phyloP scores from a whole-genome alignment of 1,140 invertebrate species.

The Ceratosolen fusciceps region DNA sequence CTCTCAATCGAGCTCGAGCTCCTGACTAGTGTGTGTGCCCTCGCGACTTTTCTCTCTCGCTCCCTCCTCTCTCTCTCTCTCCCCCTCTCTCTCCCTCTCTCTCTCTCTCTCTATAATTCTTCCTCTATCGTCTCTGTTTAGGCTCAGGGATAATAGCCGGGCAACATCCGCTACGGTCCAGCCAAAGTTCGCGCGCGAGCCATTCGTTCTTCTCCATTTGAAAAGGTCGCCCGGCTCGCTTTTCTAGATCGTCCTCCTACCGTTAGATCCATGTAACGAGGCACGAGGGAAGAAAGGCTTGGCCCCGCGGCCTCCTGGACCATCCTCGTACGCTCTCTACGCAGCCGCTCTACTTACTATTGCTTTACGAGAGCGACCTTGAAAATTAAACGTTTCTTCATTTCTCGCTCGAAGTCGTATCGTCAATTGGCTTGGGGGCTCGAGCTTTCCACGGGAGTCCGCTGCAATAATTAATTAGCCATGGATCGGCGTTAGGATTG shows the following conservation, averaged over 20 bases:
- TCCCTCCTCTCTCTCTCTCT: too few relatives aligned
- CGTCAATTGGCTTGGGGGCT: too few relatives aligned
- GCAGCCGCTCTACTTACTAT: background rate
- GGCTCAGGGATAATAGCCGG: background rate
- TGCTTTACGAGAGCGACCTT: background rate
- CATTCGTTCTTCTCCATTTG: background rate
- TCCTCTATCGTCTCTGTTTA: too few relatives aligned
- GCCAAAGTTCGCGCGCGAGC: background rate
- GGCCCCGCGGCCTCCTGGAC: background rate
- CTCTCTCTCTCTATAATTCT: too few relatives aligned
- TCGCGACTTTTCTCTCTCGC: background rate
- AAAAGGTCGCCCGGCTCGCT: background rate
- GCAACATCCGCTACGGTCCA: background rate
- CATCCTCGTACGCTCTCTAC: background rate
- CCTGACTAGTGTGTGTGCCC: background rate
- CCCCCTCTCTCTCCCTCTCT: too few relatives aligned
- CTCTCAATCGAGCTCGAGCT: conserved; percentile 27
- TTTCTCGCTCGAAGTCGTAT: background rate
- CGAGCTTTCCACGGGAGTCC: background rate
- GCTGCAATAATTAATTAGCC: background rate
- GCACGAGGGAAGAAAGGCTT: background rate
- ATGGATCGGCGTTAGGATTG: background rate
- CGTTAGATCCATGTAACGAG: background rate
- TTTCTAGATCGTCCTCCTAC: background rate
- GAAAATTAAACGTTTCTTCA: background rate